These are phyloP conservation scores for Parasteatoda tepidariorum DNA, from an alignment of 1,140 invertebrate species.

Conservation along the genomic window DNA sequence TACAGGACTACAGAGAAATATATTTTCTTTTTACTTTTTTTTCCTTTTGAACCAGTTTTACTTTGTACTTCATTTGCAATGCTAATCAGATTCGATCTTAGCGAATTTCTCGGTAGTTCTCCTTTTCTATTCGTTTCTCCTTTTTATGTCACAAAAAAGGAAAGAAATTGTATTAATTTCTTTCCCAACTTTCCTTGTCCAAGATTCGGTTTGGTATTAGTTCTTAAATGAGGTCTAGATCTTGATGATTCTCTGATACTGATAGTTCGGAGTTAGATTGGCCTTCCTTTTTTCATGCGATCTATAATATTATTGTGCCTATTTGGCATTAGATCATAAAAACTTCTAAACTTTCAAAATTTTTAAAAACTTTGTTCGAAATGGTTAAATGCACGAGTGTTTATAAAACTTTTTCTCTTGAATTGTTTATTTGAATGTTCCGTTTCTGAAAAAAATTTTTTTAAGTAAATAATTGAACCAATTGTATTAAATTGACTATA, in stretches of 20 bases:
- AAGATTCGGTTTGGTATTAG: conserved; percentile 4
- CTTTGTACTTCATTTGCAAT: conserved; percentile 38
- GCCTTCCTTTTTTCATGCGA: no score
- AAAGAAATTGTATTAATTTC: conserved; percentile 50
- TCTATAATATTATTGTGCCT: no score
- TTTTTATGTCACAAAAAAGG: conserved; percentile 21
- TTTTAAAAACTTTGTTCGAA: no score
- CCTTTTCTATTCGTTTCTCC: not conserved
- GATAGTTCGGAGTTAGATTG: not conserved
- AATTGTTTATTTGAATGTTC: no score
- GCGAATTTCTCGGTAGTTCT: not conserved
- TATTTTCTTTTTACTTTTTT: conserved; percentile 5
- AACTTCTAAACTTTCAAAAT: no score
- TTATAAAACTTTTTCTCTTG: no score
- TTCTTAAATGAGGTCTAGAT: not conserved
- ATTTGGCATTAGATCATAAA: no score
- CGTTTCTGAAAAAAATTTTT: no score
- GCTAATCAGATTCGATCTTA: conserved; percentile 49
- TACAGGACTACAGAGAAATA: conserved; percentile 21
- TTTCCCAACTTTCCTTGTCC: conserved; percentile 33
- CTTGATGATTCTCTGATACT: not conserved
- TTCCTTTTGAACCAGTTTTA: conserved; percentile 29
- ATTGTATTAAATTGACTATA: no score
- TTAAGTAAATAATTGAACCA: no score
- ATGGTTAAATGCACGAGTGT: no score